A percentile compares a stretch with the other conserved stretches of the same genome.
Evolutionary conservation across 2,888 invertebrate species (phyloP).

Genomic region (Linnaemya vulpina): DNA sequence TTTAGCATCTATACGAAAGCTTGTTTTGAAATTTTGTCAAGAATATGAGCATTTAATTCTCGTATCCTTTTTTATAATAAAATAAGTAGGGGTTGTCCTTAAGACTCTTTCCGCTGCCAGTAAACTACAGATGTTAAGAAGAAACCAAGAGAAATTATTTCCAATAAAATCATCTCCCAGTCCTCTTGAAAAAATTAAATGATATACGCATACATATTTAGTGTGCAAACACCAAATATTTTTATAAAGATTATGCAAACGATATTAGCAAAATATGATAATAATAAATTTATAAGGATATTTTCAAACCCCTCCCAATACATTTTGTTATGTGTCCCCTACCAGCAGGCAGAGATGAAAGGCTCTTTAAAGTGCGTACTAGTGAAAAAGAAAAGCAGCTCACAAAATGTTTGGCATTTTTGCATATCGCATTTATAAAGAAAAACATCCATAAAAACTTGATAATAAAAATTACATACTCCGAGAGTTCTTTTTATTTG

Average conservation of each 20-base stretch:
- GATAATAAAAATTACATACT: constrained; percentile 39
- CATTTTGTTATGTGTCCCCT: background rate
- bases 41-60: no score
- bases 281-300: constrained; percentile 44
- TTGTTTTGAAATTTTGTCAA: no score
- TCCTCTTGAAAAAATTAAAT: background rate
- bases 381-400: background rate
- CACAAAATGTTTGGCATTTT: constrained; percentile 65
- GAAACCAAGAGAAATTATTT: no score
- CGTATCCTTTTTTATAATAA: no score
- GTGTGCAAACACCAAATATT: constrained; percentile 20
- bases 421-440: constrained; percentile 64
- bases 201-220: background rate
- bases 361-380: constrained; percentile 28
- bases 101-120: no score
- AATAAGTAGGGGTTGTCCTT: no score
- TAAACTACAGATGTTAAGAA: no score
- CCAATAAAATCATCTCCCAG: background rate
- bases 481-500: constrained; percentile 22
- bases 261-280: constrained; percentile 49
- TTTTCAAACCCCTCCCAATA: constrained; percentile 7
- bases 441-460: constrained; percentile 30
- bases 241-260: constrained; percentile 64
- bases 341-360: background rate
- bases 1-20: no score